Base-by-base conservation (phyloP, 1,140 invertebrate genomes). In the Trichomalopsis sarcophagae region DNA sequence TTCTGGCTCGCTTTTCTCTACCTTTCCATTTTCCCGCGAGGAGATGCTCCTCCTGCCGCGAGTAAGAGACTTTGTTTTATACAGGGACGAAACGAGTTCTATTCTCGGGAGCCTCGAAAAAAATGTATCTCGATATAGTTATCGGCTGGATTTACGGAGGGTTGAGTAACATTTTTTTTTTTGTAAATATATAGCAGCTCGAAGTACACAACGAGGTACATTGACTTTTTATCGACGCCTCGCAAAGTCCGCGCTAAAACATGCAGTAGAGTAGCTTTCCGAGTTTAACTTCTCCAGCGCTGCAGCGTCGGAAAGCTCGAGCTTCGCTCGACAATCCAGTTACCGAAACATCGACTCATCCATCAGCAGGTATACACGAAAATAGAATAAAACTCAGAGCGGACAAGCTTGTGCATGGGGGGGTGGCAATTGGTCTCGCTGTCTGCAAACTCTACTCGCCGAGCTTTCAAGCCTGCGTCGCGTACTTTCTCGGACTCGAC, bases 21-120 rank as follows among this genome's bases (percentile, higher is more conserved):
- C 68, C 74, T 81, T 86, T 81, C 40, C 82, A 71, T 76, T 86
- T 84, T 81, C 75, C 81, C 62, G 76, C 27, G 66, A 71, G 30
- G 74, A 80, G 50, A 79, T 82, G 6, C 75, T 86, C 80, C 66
- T 68, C 76, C 50, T 55, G 50, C 50, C 4, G 13, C 14, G 50
- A 36, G 33, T 4, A 44, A 44, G 79, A 86, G 47, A 81, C 74
- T 78, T 81, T 62, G 71, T 74, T 50, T 55, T 85, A 82, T 55
- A 30, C 55, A n/a, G n/a, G 78, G 84, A 85, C 87, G 86, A 73
- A 27, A 86, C 68, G 36, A 55, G 33, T 71, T 66, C 21, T 23
- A 27, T 44, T 75, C 40, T 23, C 10, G 40, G 9, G 68, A 11
- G 7, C 0, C 4, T 30, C 27, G 62, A 4, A 66, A 66, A 66